Evolutionary conservation across 2,113 vertebrate genomes (phyloP).

Genomic region (Tragelaphus buxtoni): DNA sequence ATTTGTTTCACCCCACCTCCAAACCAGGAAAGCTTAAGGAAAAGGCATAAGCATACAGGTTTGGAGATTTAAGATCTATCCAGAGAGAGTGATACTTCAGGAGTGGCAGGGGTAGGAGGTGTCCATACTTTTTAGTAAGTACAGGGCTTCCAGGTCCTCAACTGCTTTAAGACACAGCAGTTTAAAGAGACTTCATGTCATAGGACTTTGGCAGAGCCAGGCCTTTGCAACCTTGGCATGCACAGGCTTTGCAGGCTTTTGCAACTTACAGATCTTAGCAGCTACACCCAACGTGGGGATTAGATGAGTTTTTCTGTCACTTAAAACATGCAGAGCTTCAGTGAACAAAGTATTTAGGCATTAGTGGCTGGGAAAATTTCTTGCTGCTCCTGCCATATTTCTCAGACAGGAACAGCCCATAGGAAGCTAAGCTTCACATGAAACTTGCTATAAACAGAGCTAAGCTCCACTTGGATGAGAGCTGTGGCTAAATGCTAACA

Average conservation of each 20-base stretch:
- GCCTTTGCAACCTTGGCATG: not conserved
- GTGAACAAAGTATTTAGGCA: not conserved
- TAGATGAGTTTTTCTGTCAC: not conserved
- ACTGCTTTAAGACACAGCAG: not conserved
- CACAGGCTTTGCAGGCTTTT: not conserved
- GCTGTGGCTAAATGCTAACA: not conserved
- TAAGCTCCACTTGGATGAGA: not conserved
- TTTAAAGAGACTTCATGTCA: not conserved
- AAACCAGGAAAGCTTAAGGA: not conserved
- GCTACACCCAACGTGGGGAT: not conserved
- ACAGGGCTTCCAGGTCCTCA: not conserved
- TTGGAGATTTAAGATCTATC: not conserved
- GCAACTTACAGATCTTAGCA: not conserved
- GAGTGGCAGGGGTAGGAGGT: not conserved
- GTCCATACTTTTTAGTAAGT: not conserved
- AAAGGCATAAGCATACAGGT: not conserved
- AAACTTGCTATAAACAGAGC: not conserved
- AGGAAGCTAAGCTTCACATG: not conserved
- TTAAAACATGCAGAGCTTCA: not conserved
- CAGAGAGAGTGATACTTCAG: not conserved
- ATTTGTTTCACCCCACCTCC: not conserved
- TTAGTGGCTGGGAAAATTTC: not conserved
- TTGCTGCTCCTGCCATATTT: not conserved
- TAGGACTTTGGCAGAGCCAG: not conserved
- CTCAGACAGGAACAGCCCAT: not conserved